These are phyloP conservation scores for Ochotona princeps DNA, from an alignment of 2,113 vertebrate species.

Conservation along the genomic window DNA sequence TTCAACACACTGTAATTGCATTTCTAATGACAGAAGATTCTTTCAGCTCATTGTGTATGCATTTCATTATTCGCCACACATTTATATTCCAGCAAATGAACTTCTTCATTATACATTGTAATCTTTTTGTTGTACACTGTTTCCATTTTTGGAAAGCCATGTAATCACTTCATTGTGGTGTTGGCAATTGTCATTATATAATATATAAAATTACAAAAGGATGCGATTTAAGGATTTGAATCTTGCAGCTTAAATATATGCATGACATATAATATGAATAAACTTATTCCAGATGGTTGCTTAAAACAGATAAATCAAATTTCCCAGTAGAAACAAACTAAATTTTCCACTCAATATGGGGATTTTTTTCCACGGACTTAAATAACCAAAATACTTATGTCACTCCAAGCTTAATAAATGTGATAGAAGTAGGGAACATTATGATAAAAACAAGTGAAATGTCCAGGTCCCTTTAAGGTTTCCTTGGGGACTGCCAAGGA, in stretches of 20 bases:
- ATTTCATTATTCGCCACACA: slow-evolving; percentile 83
- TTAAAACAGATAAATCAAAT: slow-evolving; percentile 85
- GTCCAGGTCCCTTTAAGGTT: slow-evolving; percentile 66
- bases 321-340: slow-evolving; percentile 77
- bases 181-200: slow-evolving; percentile 85
- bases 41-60: slow-evolving; percentile 73
- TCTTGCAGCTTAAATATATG: slow-evolving; percentile 86
- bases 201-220: slow-evolving; percentile 84
- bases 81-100: slow-evolving; percentile 85
- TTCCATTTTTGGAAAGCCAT: slow-evolving; percentile 84
- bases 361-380: slow-evolving; percentile 75
- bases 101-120: slow-evolving; percentile 84
- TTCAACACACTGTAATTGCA: slow-evolving; percentile 79
- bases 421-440: slow-evolving; percentile 62
- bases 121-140: slow-evolving; percentile 82
- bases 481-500: slow-evolving; percentile 54
- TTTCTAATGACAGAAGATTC: slow-evolving; percentile 82
- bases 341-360: slow-evolving; percentile 80
- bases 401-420: slow-evolving; percentile 78
- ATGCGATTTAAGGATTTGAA: slow-evolving; percentile 83
- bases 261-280: slow-evolving; percentile 84
- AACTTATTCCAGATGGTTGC: slow-evolving; percentile 87
- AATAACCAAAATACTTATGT: slow-evolving; percentile 76
- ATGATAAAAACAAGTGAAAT: slow-evolving; percentile 35
- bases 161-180: slow-evolving; percentile 85